phyloP scores from a whole-genome alignment of 2,797 vertebrate species.

The Coregonus ussuriensis region DNA sequence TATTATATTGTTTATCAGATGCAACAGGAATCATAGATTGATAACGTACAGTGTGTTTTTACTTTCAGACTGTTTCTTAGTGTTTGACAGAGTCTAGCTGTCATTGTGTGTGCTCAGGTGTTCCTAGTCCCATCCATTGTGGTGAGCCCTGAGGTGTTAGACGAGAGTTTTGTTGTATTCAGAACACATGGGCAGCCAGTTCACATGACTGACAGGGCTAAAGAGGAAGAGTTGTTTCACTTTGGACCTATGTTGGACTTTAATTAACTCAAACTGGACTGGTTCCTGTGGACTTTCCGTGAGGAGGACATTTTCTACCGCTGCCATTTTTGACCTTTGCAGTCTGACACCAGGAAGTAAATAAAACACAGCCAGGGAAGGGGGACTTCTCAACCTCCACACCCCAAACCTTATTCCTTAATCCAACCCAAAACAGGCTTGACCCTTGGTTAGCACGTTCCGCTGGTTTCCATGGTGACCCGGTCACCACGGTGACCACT shows the following conservation, averaged over 20 bases:
- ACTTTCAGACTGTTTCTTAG: not conserved
- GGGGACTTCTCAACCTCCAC: not conserved
- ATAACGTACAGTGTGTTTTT: too few species aligned
- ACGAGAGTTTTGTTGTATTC: conserved; percentile 29
- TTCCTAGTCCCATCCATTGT: conserved; percentile 26
- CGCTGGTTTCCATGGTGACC: conserved; percentile 50
- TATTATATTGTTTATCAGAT: too few species aligned
- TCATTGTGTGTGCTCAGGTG: too few species aligned
- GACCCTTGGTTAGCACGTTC: not conserved
- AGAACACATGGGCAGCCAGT: conserved; percentile 42
- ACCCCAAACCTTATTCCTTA: not conserved
- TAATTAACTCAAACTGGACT: conserved; percentile 11
- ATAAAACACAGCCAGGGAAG: not conserved
- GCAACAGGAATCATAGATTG: too few species aligned
- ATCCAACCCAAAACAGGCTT: not conserved
- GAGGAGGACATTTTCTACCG: not conserved
- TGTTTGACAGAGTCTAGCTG: conserved; percentile 8
- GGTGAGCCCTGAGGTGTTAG: conserved; percentile 28
- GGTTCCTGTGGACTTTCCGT: conserved; percentile 15
- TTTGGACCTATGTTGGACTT: not conserved
- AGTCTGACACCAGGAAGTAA: not conserved
- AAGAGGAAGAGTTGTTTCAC: conserved; percentile 21
- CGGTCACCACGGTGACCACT: conserved; percentile 7
- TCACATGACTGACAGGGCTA: conserved; percentile 31
- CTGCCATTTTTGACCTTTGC: not conserved